These are phyloP conservation scores for Setophaga petechia DNA, from an alignment of 2,113 vertebrate genomes.

Conservation along the genomic window DNA sequence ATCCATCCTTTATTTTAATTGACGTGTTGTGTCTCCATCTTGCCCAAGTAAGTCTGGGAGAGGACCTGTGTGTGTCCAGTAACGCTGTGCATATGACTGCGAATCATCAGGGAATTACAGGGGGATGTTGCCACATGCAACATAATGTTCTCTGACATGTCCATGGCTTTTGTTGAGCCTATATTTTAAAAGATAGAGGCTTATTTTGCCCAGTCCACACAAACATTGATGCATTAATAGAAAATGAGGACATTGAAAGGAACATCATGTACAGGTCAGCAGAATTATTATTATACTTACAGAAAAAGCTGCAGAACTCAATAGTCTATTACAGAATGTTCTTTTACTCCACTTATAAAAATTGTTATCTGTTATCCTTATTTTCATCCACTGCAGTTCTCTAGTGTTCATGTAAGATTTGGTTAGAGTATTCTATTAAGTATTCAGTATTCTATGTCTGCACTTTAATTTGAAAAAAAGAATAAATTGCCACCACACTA, in stretches of 20 bases:
- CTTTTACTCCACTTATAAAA: conserved; percentile 7
- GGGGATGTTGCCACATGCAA: not conserved
- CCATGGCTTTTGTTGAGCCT: not conserved
- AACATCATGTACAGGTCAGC: conserved; percentile 22
- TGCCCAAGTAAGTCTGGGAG: not conserved
- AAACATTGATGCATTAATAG: not conserved
- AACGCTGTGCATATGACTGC: not conserved
- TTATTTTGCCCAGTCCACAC: not conserved
- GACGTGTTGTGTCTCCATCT: rapidly evolving
- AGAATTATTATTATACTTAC: not conserved
- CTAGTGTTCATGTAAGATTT: not conserved
- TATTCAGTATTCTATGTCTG: not conserved
- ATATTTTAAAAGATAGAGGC: not conserved
- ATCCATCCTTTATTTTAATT: not conserved
- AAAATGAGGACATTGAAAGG: conserved; percentile 13
- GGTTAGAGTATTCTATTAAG: not conserved
- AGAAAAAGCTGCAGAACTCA: conserved; percentile 18
- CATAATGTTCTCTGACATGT: not conserved
- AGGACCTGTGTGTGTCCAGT: not conserved
- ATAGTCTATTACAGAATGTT: conserved; percentile 23
- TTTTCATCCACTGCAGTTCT: not conserved
- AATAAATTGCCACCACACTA: not conserved
- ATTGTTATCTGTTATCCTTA: not conserved
- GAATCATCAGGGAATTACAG: not conserved
- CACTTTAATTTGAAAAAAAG: not conserved